Percentiles rank a stretch among this genome's conserved stretches.
Evolutionary conservation across 2,888 invertebrate species (phyloP).

Genomic region (Cremastobaeus sp.): DNA sequence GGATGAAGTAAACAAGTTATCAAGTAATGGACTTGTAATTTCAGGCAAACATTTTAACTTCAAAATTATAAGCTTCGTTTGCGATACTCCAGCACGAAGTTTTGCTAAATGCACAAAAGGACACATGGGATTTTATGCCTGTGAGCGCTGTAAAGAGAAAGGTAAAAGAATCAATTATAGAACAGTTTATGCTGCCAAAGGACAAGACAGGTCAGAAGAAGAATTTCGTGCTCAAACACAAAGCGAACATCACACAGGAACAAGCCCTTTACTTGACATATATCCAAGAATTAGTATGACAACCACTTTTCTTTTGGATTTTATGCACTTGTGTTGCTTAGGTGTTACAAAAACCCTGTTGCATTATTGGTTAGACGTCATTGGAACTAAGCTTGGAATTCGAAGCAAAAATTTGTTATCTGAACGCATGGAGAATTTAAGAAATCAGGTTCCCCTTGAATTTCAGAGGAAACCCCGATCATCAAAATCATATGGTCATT

Average conservation of each 20-base stretch:
- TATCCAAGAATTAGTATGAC: not conserved
- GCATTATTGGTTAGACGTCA: not conserved
- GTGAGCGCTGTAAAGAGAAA: not conserved
- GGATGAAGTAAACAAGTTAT: constrained; percentile 2
- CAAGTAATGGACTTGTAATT: constrained; percentile 11
- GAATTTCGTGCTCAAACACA: not conserved
- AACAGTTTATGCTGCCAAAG: not conserved
- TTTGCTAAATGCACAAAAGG: constrained; percentile 17
- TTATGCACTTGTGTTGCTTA: not conserved
- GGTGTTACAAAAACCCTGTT: not conserved
- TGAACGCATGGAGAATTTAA: not conserved
- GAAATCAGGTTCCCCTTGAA: not conserved
- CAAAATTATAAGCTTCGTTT: constrained; percentile 6
- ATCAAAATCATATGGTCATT: not conserved
- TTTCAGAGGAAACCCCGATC: constrained; percentile 1
- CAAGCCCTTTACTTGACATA: not conserved
- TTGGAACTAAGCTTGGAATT: constrained; percentile 1
- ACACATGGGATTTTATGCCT: constrained; percentile 2
- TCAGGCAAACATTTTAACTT: not conserved
- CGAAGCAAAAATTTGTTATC: not conserved
- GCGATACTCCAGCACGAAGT: constrained; percentile 17
- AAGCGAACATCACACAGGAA: not conserved
- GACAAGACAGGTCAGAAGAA: not conserved
- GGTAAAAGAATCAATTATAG: not conserved
- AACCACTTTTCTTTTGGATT: not conserved